Conservation (phyloP, 2,888 invertebrate genomes). For the Lapara coniferarum region DNA sequence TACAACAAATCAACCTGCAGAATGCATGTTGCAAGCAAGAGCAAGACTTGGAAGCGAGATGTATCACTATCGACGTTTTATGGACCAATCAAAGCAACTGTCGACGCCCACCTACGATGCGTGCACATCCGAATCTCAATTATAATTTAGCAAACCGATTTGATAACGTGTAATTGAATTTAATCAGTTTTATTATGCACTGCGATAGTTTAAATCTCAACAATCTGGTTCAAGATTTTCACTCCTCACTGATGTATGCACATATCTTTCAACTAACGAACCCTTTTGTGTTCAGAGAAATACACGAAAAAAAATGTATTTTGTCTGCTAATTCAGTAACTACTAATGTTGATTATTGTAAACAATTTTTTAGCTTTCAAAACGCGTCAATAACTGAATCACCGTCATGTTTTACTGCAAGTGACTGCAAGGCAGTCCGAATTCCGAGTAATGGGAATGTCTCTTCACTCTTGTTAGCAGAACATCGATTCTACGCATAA, state of each 20-base stretch:
- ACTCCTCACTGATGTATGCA: constrained; percentile 3
- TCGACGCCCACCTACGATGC: constrained; percentile 9
- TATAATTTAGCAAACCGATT: constrained; percentile 8
- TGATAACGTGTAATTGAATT: background rate
- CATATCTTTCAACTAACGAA: background rate
- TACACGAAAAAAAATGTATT: background rate
- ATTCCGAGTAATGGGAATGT: background rate
- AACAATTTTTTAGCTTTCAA: constrained; percentile 1
- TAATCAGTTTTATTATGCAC: background rate
- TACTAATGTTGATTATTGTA: constrained; percentile 1
- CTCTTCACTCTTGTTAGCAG: background rate
- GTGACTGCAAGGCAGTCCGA: background rate
- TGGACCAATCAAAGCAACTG: constrained; percentile 3
- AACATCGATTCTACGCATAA: background rate
- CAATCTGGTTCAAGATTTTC: constrained; percentile 8
- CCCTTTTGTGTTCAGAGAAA: no score
- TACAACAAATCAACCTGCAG: constrained; percentile 4
- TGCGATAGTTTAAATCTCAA: background rate
- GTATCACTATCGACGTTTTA: constrained; percentile 8
- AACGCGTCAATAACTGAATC: constrained; percentile 6
- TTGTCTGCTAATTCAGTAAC: background rate
- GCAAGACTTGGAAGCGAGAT: background rate
- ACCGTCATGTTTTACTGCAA: constrained; percentile 5
- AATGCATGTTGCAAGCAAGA: constrained; percentile 13
- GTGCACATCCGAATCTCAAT: constrained; percentile 5